Conservation (phyloP, 2,888 invertebrate genomes). For the Drosophila subquinaria region DNA sequence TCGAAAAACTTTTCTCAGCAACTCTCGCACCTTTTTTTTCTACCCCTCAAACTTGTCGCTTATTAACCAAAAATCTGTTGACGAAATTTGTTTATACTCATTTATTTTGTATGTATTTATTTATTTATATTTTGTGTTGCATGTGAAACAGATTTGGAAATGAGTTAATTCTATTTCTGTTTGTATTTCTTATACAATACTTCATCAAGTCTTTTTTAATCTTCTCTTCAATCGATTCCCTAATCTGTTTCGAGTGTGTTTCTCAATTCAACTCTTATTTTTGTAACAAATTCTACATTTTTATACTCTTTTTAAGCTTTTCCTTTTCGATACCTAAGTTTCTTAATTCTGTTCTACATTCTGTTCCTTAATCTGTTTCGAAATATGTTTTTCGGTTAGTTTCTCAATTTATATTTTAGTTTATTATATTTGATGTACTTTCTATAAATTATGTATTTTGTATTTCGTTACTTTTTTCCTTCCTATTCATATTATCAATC, state of each 20-base stretch:
- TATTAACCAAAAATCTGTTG: slow-evolving; percentile 29
- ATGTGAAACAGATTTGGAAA: background rate
- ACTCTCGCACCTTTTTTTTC: too few relatives aligned
- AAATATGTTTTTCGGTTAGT: too few relatives aligned
- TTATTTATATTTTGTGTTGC: background rate
- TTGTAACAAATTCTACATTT: too few relatives aligned
- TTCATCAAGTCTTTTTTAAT: background rate
- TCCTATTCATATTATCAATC: background rate
- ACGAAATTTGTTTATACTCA: slow-evolving; percentile 12
- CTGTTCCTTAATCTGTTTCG: too few relatives aligned
- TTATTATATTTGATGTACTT: background rate
- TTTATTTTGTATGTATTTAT: background rate
- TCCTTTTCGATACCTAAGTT: too few relatives aligned
- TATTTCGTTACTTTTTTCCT: background rate
- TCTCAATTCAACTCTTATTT: too few relatives aligned
- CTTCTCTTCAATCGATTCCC: background rate
- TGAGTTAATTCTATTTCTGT: background rate
- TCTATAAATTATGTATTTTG: background rate
- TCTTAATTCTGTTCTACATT: too few relatives aligned
- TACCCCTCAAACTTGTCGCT: slow-evolving; percentile 27
- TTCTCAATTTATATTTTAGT: background rate
- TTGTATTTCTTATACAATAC: background rate
- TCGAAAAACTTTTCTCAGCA: background rate
- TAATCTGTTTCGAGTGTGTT: too few relatives aligned
- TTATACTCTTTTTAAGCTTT: too few relatives aligned